Base-by-base conservation (phyloP, 2,888 invertebrate genomes). In the Atrina japonica region DNA sequence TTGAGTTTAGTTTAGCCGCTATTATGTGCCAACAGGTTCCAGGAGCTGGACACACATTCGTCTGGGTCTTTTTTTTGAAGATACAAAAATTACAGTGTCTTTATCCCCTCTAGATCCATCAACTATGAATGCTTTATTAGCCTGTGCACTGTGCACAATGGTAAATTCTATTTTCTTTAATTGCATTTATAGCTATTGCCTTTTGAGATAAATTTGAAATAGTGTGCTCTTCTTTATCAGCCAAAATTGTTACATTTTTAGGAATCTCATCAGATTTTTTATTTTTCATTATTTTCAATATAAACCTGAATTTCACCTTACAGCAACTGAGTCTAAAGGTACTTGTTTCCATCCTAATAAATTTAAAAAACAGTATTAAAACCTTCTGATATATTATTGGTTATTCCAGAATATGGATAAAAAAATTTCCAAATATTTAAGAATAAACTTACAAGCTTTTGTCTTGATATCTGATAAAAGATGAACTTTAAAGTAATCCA, bases 21-120 rank as follows among this genome's bases (percentile, higher is more conserved):
- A 70, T 23, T 30, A 65, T 65, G 25, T 70, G 70, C 43, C 61
- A 65, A 65, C 70, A 70, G 14, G 70, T 70, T 7, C 43, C 65
- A 7, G 61, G 30, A 11, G 66, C 66, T n/a, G 63, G 58, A 56
- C 66, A 63, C 7, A 49, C 30, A 58, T 63, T n/a, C n/a, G n/a
- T n/a, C n/a, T n/a, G n/a, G n/a, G n/a, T n/a, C n/a, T n/a, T n/a
- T n/a, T 66, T 43, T 30, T 35, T 63, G 66, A 66, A 9, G 66
- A 63, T n/a, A 61, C 49, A 14, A 71, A 55, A 21, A 55, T 60
- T 1, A 71, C 71, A 2, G 40, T 50, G 27, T 71, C 61, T 21
- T 52, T 66, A 45, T 60, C 43, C 0, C 66, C 70, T 14, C 29
- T 45, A n/a, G 61, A 45, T 9, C 71, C 71, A 35, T 66, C 58